Percentiles rank a stretch among this genome's conserved stretches.
Evolutionary conservation across 2,888 invertebrate species (phyloP).

Genomic region (Eilema griseolum): DNA sequence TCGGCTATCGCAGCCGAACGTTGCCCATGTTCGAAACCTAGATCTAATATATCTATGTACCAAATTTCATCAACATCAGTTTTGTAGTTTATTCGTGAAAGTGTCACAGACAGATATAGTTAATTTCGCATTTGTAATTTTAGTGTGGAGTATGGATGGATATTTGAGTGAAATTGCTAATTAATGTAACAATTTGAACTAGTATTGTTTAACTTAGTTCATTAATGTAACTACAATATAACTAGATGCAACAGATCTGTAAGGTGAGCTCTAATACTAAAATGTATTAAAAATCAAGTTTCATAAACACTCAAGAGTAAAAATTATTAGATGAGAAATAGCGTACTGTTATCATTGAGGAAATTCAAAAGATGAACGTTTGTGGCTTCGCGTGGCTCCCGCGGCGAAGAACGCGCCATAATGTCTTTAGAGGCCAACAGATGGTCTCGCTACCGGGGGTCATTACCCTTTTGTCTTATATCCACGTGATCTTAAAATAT

Average conservation of each 20-base stretch:
- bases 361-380: constrained; percentile 51
- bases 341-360: constrained; percentile 33
- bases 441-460: constrained; percentile 74
- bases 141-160: too few relatives aligned
- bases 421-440: constrained; percentile 79
- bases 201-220: not conserved
- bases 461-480: constrained; percentile 80
- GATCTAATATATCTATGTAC: too few relatives aligned
- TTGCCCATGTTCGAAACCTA: too few relatives aligned
- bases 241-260: too few relatives aligned
- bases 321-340: constrained; percentile 42
- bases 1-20: too few relatives aligned
- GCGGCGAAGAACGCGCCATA: constrained; percentile 69
- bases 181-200: not conserved
- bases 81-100: too few relatives aligned
- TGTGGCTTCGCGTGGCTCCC: constrained; percentile 60
- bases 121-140: too few relatives aligned
- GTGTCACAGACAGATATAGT: too few relatives aligned
- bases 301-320: constrained; percentile 19
- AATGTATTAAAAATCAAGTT: not conserved
- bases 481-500: constrained; percentile 46
- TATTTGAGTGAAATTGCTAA: too few relatives aligned
- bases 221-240: not conserved
- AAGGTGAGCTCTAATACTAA: not conserved
- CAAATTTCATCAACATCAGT: too few relatives aligned